These are phyloP conservation scores for Pygocentrus nattereri DNA, from an alignment of 2,797 vertebrate genomes.

Conservation along the genomic window DNA sequence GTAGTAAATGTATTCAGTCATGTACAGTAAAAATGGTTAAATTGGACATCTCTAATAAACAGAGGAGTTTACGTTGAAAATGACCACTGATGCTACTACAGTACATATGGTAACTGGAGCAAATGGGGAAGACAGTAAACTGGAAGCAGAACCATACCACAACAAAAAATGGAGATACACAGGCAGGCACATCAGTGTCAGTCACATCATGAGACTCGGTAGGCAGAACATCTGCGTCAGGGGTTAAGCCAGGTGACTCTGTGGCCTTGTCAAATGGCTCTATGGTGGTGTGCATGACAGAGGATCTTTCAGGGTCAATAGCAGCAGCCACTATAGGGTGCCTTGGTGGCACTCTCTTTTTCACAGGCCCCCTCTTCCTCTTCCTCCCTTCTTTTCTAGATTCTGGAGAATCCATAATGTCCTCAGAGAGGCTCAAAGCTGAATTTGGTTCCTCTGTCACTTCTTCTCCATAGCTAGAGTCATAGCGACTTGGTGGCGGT, in stretches of 20 bases:
- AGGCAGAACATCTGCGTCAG: constrained; percentile 17
- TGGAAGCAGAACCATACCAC: constrained; percentile 40
- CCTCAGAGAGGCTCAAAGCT: constrained; percentile 64
- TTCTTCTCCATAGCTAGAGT: constrained; percentile 80
- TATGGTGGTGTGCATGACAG: constrained; percentile 20
- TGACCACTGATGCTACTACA: neutral
- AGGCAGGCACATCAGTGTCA: constrained; percentile 14
- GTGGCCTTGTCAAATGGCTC: constrained; percentile 16
- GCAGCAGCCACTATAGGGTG: constrained; percentile 33
- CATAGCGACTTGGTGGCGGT: constrained; percentile 41
- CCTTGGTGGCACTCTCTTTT: constrained; percentile 78
- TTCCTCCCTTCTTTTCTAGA: constrained; percentile 68
- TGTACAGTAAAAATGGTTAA: too few relatives aligned
- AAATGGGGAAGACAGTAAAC: neutral
- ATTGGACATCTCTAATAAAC: too few relatives aligned
- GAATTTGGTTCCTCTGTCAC: constrained; percentile 69
- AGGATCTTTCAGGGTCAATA: constrained; percentile 22
- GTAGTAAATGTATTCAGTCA: too few relatives aligned
- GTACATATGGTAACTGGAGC: neutral
- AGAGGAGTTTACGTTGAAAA: too few relatives aligned
- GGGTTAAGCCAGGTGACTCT: constrained; percentile 29
- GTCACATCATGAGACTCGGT: constrained; percentile 22
- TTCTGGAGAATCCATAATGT: constrained; percentile 56
- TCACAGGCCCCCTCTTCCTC: constrained; percentile 82
- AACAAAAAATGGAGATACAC: constrained; percentile 18